Percentiles rank a stretch among this genome's conserved stretches.
These are phyloP conservation scores for Reticulitermes speratus DNA, from an alignment of 1,140 invertebrate species.

Conservation along the genomic window DNA sequence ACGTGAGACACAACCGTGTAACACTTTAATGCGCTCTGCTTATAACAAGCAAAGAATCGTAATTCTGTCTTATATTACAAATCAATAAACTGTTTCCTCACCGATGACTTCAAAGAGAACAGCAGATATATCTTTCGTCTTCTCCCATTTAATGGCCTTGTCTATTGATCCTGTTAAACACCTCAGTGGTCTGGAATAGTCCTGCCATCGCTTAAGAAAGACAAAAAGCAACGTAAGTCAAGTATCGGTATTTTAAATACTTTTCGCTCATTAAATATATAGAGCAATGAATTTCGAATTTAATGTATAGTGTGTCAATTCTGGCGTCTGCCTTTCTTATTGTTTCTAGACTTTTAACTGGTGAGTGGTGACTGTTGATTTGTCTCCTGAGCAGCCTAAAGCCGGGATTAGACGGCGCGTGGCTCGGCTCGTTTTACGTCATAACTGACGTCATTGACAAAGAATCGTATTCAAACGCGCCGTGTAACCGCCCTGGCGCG, in stretches of 20 bases:
- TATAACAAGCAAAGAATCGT: too few species aligned
- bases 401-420: too few species aligned
- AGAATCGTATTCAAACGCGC: too few species aligned
- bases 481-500: too few species aligned
- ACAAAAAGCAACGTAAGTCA: background rate
- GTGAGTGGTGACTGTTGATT: too few species aligned
- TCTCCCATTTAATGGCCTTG: background rate
- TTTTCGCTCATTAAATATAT: background rate
- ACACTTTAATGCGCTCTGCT: too few species aligned
- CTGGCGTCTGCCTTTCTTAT: background rate
- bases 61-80: background rate
- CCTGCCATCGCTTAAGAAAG: background rate
- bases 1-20: too few species aligned
- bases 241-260: background rate
- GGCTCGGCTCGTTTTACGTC: too few species aligned
- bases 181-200: background rate
- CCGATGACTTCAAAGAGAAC: background rate
- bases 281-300: background rate
- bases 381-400: too few species aligned
- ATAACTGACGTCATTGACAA: too few species aligned
- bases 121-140: background rate
- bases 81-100: background rate
- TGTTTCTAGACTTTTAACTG: too few species aligned
- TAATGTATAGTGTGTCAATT: background rate
- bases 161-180: background rate